Conservation (phyloP, 1,140 invertebrate species). For the Leptinotarsa texana region DNA sequence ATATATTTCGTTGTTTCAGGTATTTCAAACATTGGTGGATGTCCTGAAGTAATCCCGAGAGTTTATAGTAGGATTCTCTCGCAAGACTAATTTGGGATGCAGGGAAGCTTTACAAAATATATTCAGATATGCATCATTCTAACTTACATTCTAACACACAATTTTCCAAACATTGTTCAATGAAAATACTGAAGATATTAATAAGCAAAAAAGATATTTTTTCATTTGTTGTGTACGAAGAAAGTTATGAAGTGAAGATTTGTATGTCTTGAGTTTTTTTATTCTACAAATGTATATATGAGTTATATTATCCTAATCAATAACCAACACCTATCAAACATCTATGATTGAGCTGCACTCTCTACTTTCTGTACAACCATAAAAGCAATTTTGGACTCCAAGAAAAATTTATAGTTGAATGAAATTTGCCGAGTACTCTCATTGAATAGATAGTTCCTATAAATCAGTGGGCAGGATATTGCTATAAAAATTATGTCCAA, state of each 20-base stretch:
- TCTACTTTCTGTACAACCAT: slow-evolving; percentile 44
- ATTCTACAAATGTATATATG: neutral
- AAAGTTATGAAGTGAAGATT: neutral
- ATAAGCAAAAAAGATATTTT: too few relatives aligned
- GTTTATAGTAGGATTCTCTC: neutral
- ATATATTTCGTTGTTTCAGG: slow-evolving; percentile 3
- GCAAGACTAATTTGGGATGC: neutral
- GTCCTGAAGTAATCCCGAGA: neutral
- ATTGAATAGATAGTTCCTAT: slow-evolving; percentile 50
- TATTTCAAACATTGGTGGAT: slow-evolving; percentile 8
- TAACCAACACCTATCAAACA: slow-evolving; percentile 20
- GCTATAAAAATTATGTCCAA: slow-evolving; percentile 52
- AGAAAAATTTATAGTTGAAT: slow-evolving; percentile 46
- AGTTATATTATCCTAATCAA: neutral
- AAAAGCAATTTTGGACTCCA: slow-evolving; percentile 41
- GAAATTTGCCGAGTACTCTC: slow-evolving; percentile 52
- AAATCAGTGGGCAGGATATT: slow-evolving; percentile 51
- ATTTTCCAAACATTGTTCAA: too few relatives aligned
- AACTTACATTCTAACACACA: too few relatives aligned
- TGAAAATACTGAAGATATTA: too few relatives aligned
- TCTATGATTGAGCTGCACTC: slow-evolving; percentile 40
- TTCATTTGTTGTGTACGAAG: too few relatives aligned
- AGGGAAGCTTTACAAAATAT: neutral
- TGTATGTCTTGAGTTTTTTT: neutral
- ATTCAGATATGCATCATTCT: neutral